Percentiles rank a stretch among this genome's conserved stretches.
These are phyloP conservation scores for Platichthys flesus DNA, from an alignment of 2,113 vertebrate species.

Conservation along the genomic window DNA sequence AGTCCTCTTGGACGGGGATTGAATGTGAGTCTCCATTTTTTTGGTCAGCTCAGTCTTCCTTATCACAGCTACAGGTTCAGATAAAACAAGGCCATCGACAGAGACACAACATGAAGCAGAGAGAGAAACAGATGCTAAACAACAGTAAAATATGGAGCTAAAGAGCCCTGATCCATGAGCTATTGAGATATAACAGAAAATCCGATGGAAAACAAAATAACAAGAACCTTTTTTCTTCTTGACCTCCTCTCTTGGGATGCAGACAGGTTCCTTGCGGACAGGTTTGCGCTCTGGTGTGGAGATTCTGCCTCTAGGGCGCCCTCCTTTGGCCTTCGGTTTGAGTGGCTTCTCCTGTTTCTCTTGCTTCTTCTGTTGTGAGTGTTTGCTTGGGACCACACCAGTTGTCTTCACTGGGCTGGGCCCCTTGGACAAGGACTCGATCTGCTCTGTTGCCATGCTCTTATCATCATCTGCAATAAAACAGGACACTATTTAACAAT, in stretches of 20 bases:
- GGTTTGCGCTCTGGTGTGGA: constrained; percentile 97
- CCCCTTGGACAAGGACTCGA: constrained; percentile 90
- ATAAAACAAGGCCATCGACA: constrained; percentile 33
- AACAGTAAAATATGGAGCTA: background rate
- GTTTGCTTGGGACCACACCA: constrained; percentile 45
- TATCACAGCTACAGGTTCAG: constrained; percentile 88
- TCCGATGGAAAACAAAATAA: background rate
- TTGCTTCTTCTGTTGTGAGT: constrained; percentile 71
- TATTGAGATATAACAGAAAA: background rate
- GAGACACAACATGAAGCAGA: constrained; percentile 19
- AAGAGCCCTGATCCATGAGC: background rate
- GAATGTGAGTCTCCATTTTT: constrained; percentile 96
- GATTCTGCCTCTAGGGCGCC: constrained; percentile 90
- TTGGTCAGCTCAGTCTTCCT: constrained; percentile 97
- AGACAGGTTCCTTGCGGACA: constrained; percentile 91
- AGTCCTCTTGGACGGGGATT: constrained; percentile 95
- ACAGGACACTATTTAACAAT: background rate
- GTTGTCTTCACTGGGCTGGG: constrained; percentile 82
- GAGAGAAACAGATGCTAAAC: background rate
- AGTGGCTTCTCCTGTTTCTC: constrained; percentile 86
- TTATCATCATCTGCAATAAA: constrained; percentile 91
- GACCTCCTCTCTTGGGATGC: constrained; percentile 93
- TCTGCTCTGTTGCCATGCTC: constrained; percentile 94
- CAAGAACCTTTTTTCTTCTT: constrained; percentile 99
- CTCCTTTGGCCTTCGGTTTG: constrained; percentile 90